Evolutionary conservation across 2,113 vertebrate species (phyloP), one percentile per base, ranked within the genome.

Genomic region (Sula dactylatra): DNA sequence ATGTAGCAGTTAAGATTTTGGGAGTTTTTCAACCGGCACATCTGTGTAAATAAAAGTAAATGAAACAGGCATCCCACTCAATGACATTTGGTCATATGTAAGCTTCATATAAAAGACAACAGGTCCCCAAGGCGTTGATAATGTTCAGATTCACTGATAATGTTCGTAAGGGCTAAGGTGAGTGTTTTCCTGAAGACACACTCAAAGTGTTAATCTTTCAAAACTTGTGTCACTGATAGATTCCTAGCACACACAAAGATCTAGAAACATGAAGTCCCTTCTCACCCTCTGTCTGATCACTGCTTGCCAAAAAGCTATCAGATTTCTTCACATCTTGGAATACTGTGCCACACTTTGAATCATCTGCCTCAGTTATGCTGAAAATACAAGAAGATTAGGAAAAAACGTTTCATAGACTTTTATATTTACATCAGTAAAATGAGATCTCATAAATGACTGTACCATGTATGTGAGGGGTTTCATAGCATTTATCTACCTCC

Each of bases 271-370:
- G 34, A 74, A 85, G 21, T 55, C 5, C 6, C 42, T 88, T 90
- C 97, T 96, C 78, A 98, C 97, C 96, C 16, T 93, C 66, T 87
- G 50, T 77, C 71, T 71, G 69, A 72, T 38, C 44, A 19, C 55
- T 65, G 47, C 29, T 93, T 92, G 65, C 42, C 87, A 90, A 69
- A 90, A 82, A 61, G 32, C 21, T 50, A 47, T 66, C 82, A 31
- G 69, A 38, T 65, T 88, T 91, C 77, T 96, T 93, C 90, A 80
- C 18, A 54, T 85, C 84, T 59, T 88, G 92, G 16, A 83, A 92
- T 55, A n/a, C 18, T 6, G 15, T 74, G 34, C 14, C 10, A 45
- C 49, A 16, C 22, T 90, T 80, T n/a, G 81, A 78, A 72, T 80
- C 80, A 38, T 49, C 50, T 81, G 67, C 24, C 27, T 96, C 92